Base-by-base conservation (phyloP, 2,888 invertebrate genomes). In the Heliconius aoede region DNA sequence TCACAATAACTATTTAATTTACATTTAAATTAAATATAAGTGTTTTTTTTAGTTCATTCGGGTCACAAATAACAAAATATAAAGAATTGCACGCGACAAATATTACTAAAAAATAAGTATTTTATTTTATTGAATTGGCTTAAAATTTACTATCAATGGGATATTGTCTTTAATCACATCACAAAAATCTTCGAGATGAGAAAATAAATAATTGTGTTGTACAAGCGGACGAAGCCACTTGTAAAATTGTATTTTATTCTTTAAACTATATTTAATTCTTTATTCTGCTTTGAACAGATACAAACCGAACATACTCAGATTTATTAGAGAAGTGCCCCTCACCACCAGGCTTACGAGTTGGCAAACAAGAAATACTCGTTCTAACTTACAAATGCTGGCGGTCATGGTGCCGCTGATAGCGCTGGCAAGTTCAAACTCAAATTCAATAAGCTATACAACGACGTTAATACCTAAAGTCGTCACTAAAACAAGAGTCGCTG, bases 311-410 rank as follows among this genome's bases (percentile, higher is more conserved):
- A 51, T 51, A 24, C 64, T 36, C 36, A 55, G n/a, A 28, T 68
- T 69, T 32, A 69, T 51, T 32, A 69, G 55, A 30, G 30, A 55
- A 55, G 30, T 55, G 51, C 55, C 55, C 30, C 69, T 55, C n/a
- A 30, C 51, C 69, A 55, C 69, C 55, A 55, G 30, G 55, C 55
- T 30, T 55, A 69, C n/a, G 28, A 69, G 55, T 24, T 32, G 1
- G 3, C 78, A 82, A 88, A 87, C 88, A 78, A 86, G 88, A 85
- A 87, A 85, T 82, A 86, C 89, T 81, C 73, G 88, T 86, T 83
- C 81, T 84, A 84, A 82, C 81, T 83, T 84, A 76, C 83, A 83
- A 83, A 76, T 76, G 77, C 80, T 75, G 78, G 77, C 82, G 83
- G 83, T 81, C 78, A 82, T 79, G 73, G 75, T 71, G 82, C 77